Base-by-base conservation (phyloP, 2,797 vertebrate genomes). In the Sorex maritimensis region DNA sequence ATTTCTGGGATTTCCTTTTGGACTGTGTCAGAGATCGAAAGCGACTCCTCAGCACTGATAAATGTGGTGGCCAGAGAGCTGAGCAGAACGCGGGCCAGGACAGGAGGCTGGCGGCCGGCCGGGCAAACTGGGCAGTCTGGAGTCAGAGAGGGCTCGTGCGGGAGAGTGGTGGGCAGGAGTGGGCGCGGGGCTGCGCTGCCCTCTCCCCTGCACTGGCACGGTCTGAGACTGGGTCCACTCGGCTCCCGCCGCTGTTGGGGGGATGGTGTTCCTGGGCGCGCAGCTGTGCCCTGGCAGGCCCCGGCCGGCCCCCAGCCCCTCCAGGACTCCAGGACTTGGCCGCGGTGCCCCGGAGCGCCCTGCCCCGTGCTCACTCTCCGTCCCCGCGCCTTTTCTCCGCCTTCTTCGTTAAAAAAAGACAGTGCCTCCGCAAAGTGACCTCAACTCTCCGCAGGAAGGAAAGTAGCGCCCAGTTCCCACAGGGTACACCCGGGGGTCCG, bases 361-460 rank as follows among this genome's bases (percentile, higher is more conserved):
- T 61, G 17, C 19, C 21, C 17, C 15, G 21, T 3, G 21, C 58
- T 61, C 17, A 19, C 63, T 71, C 2, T 21, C 30, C 1, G 71
- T 11, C 14, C 77, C 52, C 92, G 9, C 6, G 21, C n/a, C 55
- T 24, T 12, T n/a, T 15, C 82, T 71, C 41, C 63, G 44, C 19
- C 63, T 61, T n/a, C 19, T 55, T 61, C 24, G 8, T 9, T 74
- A 8, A 28, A n/a, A 23, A 90, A 90, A 90, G 58, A 72, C 24
- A n/a, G 80, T 12, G 79, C 61, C 90, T 63, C 7, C 9, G 8
- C 67, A 2, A 17, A 74, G 63, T 3, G 67, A 77, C 92, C 78
- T 86, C 15, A 95, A 94, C 81, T 95, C 93, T 92, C 94, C 82
- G 65, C 72, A n/a, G 88, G 94, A 91, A 96, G 91, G 90, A 95